A percentile compares a stretch with the other conserved stretches of the same genome.
Evolutionary conservation across 2,797 vertebrate genomes (phyloP).

Genomic region (Perdix hodgsoniae): DNA sequence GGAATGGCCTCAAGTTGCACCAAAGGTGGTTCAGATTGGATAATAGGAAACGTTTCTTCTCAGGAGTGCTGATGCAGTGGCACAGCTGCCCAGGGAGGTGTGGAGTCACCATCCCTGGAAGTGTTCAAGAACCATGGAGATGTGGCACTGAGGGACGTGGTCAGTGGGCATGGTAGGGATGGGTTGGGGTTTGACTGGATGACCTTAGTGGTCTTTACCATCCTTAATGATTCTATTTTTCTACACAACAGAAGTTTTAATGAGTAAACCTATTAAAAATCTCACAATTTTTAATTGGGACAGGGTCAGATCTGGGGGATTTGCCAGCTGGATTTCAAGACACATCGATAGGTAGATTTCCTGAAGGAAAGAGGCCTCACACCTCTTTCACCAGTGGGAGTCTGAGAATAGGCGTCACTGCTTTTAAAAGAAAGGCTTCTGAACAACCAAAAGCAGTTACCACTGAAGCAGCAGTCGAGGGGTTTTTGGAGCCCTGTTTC

Average conservation of each 20-base stretch:
- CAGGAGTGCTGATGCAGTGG: no score
- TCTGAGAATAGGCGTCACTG: not conserved
- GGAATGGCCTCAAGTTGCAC: no score
- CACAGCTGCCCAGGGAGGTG: no score
- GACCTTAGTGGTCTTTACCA: no score
- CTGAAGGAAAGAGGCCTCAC: not conserved
- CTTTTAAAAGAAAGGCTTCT: not conserved
- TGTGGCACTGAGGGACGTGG: no score
- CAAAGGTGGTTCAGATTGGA: no score
- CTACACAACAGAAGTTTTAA: not conserved
- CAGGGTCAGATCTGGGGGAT: not conserved
- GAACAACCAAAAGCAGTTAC: not conserved
- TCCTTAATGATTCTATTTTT: not conserved
- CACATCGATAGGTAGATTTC: not conserved
- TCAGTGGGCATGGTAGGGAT: no score
- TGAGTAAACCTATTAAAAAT: not conserved
- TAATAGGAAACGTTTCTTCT: no score
- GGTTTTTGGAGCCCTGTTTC: not conserved
- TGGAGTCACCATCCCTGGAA: no score
- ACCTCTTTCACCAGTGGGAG: not conserved
- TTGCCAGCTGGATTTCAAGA: not conserved
- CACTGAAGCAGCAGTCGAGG: not conserved
- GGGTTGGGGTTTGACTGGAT: no score
- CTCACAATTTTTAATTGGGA: not conserved
- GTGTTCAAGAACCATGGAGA: no score